Base-by-base conservation (phyloP, 2,888 invertebrate genomes). In the Leptarthrus brevirostris region DNA sequence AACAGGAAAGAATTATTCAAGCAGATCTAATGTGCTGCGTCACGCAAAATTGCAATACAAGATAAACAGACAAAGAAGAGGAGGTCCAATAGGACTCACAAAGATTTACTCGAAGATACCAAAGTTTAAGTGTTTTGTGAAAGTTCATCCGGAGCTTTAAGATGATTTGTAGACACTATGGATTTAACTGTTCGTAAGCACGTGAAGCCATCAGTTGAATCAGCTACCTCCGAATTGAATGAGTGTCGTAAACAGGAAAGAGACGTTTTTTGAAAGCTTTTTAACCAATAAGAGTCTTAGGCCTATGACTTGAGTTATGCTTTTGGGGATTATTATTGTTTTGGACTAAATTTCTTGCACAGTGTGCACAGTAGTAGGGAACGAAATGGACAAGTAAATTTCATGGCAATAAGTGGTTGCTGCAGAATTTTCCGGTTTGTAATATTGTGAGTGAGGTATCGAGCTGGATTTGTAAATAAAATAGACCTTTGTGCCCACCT, bases 11-110 rank as follows among this genome's bases (percentile, higher is more conserved):
- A 58, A 58, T 58, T 58, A 58, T 58, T 58, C 58, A 58, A 40
- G 36, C 58, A 58, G 36, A 36, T 58, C 58, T 58, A 58, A 58
- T 58, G 58, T 58, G 58, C 36, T 34, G 58, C 58, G 58, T 58
- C 58, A 58, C 58, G 58, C 58, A 58, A 58, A 58, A 58, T 58
- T 58, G 58, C 36, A 58, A 58, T 58, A 58, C 40, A 58, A 58
- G 34, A 58, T 58, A 58, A 58, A 58, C 58, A 58, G 36, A 58
- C 36, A 58, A 58, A 58, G 58, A 58, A 58, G 36, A 20, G 36
- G 10, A 58, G 36, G 14, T 40, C 58, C 36, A 18, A 36, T 10
- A 20, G 26, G 36, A 36, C 58, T 34, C 14, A 36, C 58, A 34
- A 36, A 36, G 58, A 58, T 58, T 58, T 58, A 20, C 12, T 18